Evolutionary conservation across 2,888 invertebrate species (phyloP).

Genomic region (Thymelicus acteon): DNA sequence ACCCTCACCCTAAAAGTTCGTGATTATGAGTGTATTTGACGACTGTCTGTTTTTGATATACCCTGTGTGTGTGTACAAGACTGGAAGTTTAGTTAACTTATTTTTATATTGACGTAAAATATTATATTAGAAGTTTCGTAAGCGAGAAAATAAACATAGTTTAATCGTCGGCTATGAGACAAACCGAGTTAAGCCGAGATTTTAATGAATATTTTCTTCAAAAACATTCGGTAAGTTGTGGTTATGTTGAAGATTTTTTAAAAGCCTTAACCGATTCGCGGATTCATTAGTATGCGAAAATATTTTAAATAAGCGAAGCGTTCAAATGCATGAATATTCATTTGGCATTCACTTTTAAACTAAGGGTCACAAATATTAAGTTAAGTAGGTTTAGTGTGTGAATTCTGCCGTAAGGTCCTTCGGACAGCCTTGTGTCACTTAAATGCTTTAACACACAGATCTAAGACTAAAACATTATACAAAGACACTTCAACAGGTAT

Average conservation of each 20-base stretch:
- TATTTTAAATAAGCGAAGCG: constrained; percentile 16
- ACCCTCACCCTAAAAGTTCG: too few species aligned
- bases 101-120: too few species aligned
- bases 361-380: not conserved
- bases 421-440: too few species aligned
- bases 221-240: constrained; percentile 26
- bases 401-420: too few species aligned
- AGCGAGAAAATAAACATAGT: not conserved
- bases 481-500: too few species aligned
- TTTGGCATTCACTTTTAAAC: not conserved
- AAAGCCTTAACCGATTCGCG: constrained; percentile 23
- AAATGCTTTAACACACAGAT: too few species aligned
- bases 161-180: not conserved
- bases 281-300: constrained; percentile 26
- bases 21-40: too few species aligned
- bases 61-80: too few species aligned
- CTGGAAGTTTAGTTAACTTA: too few species aligned
- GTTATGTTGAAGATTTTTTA: constrained; percentile 29
- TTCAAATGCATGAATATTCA: constrained; percentile 11
- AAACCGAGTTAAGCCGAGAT: not conserved
- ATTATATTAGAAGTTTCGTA: too few species aligned
- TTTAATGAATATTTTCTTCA: constrained; percentile 23
- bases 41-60: too few species aligned
- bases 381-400: not conserved
- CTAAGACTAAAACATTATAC: too few species aligned